Percentiles rank a stretch among this genome's conserved stretches.
These are phyloP conservation scores for Patella depressa DNA, from an alignment of 2,888 invertebrate genomes.

Conservation along the genomic window DNA sequence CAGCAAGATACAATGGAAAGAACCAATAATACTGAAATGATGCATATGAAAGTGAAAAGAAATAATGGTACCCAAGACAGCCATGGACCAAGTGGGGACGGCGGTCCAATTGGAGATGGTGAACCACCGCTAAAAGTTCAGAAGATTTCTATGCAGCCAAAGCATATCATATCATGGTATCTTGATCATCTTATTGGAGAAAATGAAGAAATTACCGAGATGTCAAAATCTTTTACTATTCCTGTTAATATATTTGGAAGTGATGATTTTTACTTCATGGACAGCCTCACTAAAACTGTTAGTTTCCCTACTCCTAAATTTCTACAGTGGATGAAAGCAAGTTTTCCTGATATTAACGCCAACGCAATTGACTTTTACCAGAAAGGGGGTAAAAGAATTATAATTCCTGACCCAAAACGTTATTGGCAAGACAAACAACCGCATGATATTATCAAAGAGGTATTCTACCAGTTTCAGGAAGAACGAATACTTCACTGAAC, in stretches of 20 bases:
- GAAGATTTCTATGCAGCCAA: conserved; percentile 19
- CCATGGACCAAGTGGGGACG: background rate
- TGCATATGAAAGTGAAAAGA: background rate
- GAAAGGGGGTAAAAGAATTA: conserved; percentile 15
- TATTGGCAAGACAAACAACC: conserved; percentile 43
- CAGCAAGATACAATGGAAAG: background rate
- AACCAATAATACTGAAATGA: conserved; percentile 1
- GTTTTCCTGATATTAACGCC: conserved; percentile 50
- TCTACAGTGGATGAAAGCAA: conserved; percentile 54
- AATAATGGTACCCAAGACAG: background rate
- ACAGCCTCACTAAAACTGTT: conserved; percentile 47
- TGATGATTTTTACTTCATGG: conserved; percentile 63
- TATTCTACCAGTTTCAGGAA: conserved; percentile 59
- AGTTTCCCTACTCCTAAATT: conserved; percentile 61
- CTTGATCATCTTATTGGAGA: conserved; percentile 63
- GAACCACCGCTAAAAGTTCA: conserved; percentile 9
- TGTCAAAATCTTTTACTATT: conserved; percentile 58
- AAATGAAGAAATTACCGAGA: conserved; percentile 65
- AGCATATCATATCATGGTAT: conserved; percentile 46
- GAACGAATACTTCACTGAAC: conserved; percentile 13
- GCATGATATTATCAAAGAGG: conserved; percentile 55
- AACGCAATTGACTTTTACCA: conserved; percentile 40
- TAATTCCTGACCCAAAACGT: conserved; percentile 16
- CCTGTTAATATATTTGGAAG: conserved; percentile 61
- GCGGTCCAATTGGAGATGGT: background rate